Base-by-base conservation (phyloP, 1,140 invertebrate genomes). In the Gonioctena quinquepunctata region DNA sequence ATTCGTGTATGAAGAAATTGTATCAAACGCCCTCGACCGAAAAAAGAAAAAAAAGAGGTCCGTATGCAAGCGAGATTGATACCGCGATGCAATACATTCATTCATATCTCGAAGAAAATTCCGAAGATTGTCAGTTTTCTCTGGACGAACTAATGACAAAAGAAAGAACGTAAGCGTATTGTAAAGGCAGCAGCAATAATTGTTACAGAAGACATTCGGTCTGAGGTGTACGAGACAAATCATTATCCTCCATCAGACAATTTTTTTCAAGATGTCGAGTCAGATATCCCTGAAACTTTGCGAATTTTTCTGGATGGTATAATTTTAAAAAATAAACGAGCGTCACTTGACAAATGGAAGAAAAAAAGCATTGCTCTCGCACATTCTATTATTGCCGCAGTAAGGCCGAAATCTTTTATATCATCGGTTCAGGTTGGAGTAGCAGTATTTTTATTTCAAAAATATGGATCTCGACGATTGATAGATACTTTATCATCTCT, bases 401-500 rank as follows among this genome's bases (percentile, higher is more conserved):
- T 19, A 48, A 62, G 60, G 59, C n/a, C 28, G 2, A 61, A 28
- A 19, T 62, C 28, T 42, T 62, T 62, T 19, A 11, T 62, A 5
- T 62, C 18, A 42, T 7, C 18, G 11, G 19, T 52, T 8, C 50
- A 52, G 8, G 8, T 60, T 25, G 57, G 57, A 60, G 8, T 60
- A 60, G 57, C 25, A 26, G 21, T 16, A 59, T 59, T 59, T 59
- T 59, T 59, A 16, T 59, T 59, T 25, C 19, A 59, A 22, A 59
- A 59, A 16, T 59, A 59, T 27, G 56, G 19, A 59, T 59, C 56
- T 59, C 56, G 19, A 16, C 56, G 56, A 59, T 23, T 59, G 13
- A 57, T 57, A 21, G 3, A 57, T 57, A 22, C 19, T 21, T 23
- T 68, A 60, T 70, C 71, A 64, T 60, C 64, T 33, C 50, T 80